Evolutionary conservation across 2,888 invertebrate species (phyloP), one percentile per base, ranked within the genome.

Genomic region (Thymelicus lineola): DNA sequence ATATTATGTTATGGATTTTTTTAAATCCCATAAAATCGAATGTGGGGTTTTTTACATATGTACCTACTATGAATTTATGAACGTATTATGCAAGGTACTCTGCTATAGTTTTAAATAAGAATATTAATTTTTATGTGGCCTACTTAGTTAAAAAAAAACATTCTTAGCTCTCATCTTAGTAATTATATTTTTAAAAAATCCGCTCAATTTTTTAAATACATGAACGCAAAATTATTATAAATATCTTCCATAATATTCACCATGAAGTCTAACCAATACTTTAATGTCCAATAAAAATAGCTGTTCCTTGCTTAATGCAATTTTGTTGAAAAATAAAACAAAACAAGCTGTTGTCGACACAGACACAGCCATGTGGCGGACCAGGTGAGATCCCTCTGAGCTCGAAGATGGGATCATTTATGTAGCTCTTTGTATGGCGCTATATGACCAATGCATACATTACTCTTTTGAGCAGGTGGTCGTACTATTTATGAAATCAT

Each of bases 351-450:
- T 45, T 45, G 57, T 35, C 12, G 46, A 28, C 20, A 9, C 38
- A 42, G 57, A 1, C 46, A 15, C 48, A 45, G 61, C 61, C 67
- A 61, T 68, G 63, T 48, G 63, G 58, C 46, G 3, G 48, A 69
- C 72, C 74, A 74, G 74, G 74, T 74, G 74, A 72, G 71, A 38
- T 42, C 53, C 70, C 66, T 53, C 59, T 36, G 59, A 61, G 38
- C 64, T 7, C 48, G 9, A 61, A 73, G 71, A 73, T 72, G 74
- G 36, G 42, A 38, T 38, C 67, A 70, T 72, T 66, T 68, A 69
- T 62, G 48, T 50, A 50, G 67, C 53, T 63, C 58, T 65, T 66
- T 62, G 48, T 71, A 72, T 66, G 62, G 68, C 68, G 62, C 68
- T 69, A 69, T 69, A 69, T 69, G 62, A 57, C 62, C 36, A 28